A percentile compares a stretch with the other conserved stretches of the same genome.
These are phyloP conservation scores for Geotrypetes seraphini DNA, from an alignment of 2,797 vertebrate genomes.

Conservation along the genomic window DNA sequence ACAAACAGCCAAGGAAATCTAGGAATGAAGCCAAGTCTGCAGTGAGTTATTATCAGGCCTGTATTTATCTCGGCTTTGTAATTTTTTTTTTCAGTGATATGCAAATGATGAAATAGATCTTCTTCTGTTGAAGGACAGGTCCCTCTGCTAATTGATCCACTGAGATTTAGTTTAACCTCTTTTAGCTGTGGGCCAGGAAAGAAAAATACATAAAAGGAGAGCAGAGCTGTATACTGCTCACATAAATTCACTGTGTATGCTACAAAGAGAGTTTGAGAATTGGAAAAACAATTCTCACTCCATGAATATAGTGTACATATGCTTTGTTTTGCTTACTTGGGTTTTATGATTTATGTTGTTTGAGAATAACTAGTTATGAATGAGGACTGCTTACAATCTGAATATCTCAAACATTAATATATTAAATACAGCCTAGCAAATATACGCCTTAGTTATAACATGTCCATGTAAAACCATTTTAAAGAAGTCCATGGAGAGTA, in stretches of 20 bases:
- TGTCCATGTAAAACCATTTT: too few species aligned
- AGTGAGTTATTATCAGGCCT: slow-evolving; percentile 84
- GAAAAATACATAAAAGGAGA: slow-evolving; percentile 78
- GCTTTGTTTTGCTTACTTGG: slow-evolving; percentile 56
- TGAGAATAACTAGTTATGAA: slow-evolving; percentile 38
- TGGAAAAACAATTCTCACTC: slow-evolving; percentile 41
- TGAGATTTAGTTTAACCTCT: slow-evolving; percentile 77
- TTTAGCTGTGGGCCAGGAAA: slow-evolving; percentile 66
- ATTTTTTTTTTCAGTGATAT: slow-evolving; percentile 78
- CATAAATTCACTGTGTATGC: slow-evolving; percentile 49
- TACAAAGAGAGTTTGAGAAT: slow-evolving; percentile 28
- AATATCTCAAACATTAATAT: too few species aligned
- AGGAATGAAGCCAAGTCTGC: slow-evolving; percentile 79
- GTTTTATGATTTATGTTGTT: slow-evolving; percentile 30
- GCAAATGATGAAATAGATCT: slow-evolving; percentile 78
- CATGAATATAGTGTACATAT: too few species aligned
- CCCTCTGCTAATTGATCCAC: slow-evolving; percentile 94
- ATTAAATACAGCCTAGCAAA: too few species aligned
- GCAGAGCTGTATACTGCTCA: slow-evolving; percentile 67
- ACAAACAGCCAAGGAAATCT: slow-evolving; percentile 77
- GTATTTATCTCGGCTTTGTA: slow-evolving; percentile 72
- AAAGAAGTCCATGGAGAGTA: too few species aligned
- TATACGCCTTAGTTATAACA: too few species aligned
- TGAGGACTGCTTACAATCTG: slow-evolving; percentile 31
- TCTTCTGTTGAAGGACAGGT: slow-evolving; percentile 79